Conservation (phyloP, 2,888 invertebrate genomes). For the Folsomia manolachei region DNA sequence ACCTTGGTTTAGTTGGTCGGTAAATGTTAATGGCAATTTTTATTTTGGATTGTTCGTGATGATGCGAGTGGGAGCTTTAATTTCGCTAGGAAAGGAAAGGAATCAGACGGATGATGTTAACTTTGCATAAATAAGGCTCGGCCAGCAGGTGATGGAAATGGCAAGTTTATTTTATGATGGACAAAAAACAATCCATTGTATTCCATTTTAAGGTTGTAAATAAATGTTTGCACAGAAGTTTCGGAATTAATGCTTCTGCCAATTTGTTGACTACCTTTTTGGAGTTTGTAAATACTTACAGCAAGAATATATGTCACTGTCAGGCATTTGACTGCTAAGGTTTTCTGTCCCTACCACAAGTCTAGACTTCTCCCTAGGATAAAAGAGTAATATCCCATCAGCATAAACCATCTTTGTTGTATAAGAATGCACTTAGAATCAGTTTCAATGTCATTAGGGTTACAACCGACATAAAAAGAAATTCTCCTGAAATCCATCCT, state of each 20-base stretch:
- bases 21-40: constrained; percentile 3
- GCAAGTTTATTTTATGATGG: background rate
- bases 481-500: too few relatives aligned
- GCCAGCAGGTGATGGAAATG: background rate
- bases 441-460: background rate
- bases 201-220: background rate
- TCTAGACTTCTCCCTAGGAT: background rate
- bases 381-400: too few relatives aligned
- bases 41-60: background rate
- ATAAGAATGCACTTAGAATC: too few relatives aligned
- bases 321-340: too few relatives aligned
- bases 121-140: background rate
- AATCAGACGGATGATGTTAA: background rate
- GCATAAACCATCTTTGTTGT: too few relatives aligned
- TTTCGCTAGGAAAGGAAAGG: background rate
- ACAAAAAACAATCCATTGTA: constrained; percentile 10
- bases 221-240: too few relatives aligned
- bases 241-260: background rate
- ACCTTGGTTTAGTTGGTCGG: background rate
- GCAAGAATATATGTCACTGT: too few relatives aligned
- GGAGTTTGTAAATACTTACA: background rate
- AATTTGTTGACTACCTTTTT: background rate
- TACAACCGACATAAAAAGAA: background rate
- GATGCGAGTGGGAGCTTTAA: background rate
- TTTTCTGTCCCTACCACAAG: too few relatives aligned